A percentile compares a stretch with the other conserved stretches of the same genome.
Evolutionary conservation across 2,797 vertebrate genomes (phyloP).

Genomic region (Megaceryle alcyon): DNA sequence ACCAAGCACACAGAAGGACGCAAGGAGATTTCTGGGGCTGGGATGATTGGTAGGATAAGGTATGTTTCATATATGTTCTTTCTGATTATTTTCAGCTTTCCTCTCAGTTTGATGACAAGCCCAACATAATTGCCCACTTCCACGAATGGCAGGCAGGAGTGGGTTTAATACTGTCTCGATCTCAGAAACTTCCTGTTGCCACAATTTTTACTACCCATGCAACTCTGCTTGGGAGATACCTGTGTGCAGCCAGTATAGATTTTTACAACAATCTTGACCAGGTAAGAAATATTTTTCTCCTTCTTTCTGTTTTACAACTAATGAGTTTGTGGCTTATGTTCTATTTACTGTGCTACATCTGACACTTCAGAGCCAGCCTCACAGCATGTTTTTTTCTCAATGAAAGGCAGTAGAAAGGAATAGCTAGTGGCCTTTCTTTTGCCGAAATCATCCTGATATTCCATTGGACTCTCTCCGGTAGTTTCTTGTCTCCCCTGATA

Average conservation of each 20-base stretch:
- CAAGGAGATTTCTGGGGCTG: not conserved
- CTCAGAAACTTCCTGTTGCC: conserved; percentile 87
- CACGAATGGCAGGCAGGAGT: conserved; percentile 96
- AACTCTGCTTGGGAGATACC: conserved; percentile 92
- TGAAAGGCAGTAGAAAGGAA: not conserved
- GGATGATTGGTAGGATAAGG: not conserved
- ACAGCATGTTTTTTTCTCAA: not conserved
- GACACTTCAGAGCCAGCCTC: not conserved
- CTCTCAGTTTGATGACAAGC: conserved; percentile 82
- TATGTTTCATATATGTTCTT: not conserved
- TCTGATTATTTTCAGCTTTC: conserved; percentile 81
- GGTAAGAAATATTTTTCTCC: conserved; percentile 69
- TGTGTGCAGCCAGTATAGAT: conserved; percentile 94
- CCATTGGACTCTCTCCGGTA: not conserved
- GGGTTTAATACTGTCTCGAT: conserved; percentile 88
- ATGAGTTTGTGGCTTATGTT: not conserved
- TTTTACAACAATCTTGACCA: conserved; percentile 96
- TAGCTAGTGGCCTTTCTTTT: not conserved
- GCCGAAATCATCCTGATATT: not conserved
- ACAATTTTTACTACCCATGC: conserved; percentile 96
- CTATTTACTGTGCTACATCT: not conserved
- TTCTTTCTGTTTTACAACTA: not conserved
- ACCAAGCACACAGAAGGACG: not conserved
- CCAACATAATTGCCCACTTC: conserved; percentile 88
- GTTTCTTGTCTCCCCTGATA: no score